Conservation (phyloP, 2,113 vertebrate species). For the Acinonyx jubatus region DNA sequence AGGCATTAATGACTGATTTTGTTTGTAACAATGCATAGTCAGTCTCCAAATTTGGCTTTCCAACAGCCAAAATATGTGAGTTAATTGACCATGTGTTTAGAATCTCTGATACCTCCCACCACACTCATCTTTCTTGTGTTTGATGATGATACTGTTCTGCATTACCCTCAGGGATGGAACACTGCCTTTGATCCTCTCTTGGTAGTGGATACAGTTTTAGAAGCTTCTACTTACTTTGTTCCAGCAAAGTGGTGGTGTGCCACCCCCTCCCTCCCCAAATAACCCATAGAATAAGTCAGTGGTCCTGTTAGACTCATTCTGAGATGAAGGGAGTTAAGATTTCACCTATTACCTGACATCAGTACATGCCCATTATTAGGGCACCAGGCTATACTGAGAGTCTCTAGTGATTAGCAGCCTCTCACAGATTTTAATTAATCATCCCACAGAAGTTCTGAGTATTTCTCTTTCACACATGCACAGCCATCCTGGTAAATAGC, state of each 20-base stretch:
- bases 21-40: not conserved
- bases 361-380: not conserved
- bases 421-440: not conserved
- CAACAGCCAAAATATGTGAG: not conserved
- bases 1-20: not conserved
- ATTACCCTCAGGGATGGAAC: not conserved
- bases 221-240: not conserved
- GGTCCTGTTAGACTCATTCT: not conserved
- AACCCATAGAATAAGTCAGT: not conserved
- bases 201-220: not conserved
- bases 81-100: not conserved
- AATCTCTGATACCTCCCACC: not conserved
- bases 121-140: not conserved
- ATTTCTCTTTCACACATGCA: not conserved
- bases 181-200: not conserved
- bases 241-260: not conserved
- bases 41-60: not conserved
- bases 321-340: not conserved
- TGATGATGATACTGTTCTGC: not conserved
- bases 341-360: not conserved
- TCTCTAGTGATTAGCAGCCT: not conserved
- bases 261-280: not conserved
- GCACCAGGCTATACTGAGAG: not conserved
- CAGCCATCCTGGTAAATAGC: not conserved
- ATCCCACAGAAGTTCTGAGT: not conserved